phyloP scores from a whole-genome alignment of 92 coral and sea anemone genomes.

The Phenganax subtilis region DNA sequence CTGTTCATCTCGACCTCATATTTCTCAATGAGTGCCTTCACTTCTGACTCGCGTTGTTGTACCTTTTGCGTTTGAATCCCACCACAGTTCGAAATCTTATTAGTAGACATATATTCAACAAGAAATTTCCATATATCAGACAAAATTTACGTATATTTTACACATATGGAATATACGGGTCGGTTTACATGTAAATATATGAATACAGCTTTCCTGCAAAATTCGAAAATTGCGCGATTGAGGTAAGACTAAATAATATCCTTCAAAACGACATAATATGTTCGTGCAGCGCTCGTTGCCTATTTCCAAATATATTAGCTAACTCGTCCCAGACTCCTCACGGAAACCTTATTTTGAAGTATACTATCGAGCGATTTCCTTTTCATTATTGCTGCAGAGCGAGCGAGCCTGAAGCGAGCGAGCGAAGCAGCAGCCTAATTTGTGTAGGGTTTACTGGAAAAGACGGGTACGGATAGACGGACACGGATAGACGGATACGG shows the following conservation, averaged over 20 bases:
- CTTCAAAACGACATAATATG: background rate
- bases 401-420: too few species aligned
- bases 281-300: background rate
- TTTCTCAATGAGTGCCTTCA: background rate
- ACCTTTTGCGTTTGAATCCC: background rate
- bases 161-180: background rate
- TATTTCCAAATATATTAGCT: conserved; percentile 12
- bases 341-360: conserved; percentile 2
- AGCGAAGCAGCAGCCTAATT: too few species aligned
- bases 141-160: background rate
- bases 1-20: background rate
- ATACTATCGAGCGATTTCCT: conserved; percentile 8
- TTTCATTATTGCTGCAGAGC: too few species aligned
- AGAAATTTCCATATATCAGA: background rate
- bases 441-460: too few species aligned
- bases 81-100: background rate
- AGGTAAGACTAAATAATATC: background rate
- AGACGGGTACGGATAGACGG: too few species aligned
- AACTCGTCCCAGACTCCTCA: conserved; percentile 23
- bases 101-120: background rate
- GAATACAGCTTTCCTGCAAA: background rate
- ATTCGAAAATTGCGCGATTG: background rate
- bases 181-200: background rate
- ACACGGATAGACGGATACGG: too few species aligned
- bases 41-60: background rate